phyloP scores from a whole-genome alignment of 2,888 invertebrate species.

The Drosophila kambysellisi region DNA sequence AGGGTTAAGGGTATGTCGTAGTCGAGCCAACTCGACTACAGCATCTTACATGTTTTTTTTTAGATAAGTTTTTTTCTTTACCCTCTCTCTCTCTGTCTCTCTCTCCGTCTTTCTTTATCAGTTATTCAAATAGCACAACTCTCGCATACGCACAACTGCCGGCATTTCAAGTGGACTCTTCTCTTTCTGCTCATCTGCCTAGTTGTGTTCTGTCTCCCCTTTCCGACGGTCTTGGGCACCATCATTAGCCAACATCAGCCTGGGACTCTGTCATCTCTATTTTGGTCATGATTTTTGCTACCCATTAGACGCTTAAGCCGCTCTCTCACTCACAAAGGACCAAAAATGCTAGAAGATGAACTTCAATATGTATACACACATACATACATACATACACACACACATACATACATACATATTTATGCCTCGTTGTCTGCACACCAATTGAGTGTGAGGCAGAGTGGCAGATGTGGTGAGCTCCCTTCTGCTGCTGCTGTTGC shows the following conservation, averaged over 20 bases:
- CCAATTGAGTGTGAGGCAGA: background rate
- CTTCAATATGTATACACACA: constrained; percentile 30
- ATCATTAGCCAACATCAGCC: constrained; percentile 41
- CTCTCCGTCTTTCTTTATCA: background rate
- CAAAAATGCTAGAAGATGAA: constrained; percentile 19
- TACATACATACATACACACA: too few species aligned
- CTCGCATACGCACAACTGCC: background rate
- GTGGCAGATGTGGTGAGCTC: background rate
- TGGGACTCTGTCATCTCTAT: constrained; percentile 60
- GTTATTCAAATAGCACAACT: background rate
- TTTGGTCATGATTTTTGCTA: constrained; percentile 66
- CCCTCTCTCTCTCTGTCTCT: background rate
- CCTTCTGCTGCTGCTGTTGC: constrained; percentile 40
- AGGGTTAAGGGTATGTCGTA: too few species aligned
- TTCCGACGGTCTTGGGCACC: background rate
- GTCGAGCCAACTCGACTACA: too few species aligned
- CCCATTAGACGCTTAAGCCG: constrained; percentile 64
- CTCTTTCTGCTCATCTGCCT: background rate
- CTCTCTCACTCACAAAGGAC: constrained; percentile 29
- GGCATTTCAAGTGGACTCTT: constrained; percentile 9
- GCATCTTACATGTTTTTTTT: background rate
- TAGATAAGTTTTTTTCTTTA: background rate
- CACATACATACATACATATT: constrained; percentile 22
- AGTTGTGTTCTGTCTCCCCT: background rate
- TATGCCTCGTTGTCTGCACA: constrained; percentile 18